These are phyloP conservation scores for Gopherus flavomarginatus DNA, from an alignment of 2,113 vertebrate species.

Conservation along the genomic window DNA sequence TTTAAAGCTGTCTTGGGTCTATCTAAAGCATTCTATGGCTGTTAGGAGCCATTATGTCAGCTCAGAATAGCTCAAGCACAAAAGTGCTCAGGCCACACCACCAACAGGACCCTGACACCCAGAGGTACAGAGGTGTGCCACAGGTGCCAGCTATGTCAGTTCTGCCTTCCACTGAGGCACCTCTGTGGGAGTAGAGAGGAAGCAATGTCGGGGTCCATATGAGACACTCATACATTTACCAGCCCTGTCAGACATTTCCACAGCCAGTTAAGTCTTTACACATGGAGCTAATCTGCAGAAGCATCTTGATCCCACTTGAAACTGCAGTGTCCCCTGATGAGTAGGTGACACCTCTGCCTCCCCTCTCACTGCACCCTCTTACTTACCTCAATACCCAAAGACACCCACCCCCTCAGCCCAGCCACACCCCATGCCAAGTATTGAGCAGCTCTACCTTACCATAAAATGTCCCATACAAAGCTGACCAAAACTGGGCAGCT, in stretches of 20 bases:
- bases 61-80: neutral
- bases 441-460: neutral
- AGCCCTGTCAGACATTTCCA: neutral
- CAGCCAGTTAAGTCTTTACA: neutral
- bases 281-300: neutral
- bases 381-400: neutral
- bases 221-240: neutral
- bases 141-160: neutral
- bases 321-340: neutral
- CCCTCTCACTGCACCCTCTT: neutral
- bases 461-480: neutral
- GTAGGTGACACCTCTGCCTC: neutral
- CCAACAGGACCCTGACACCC: neutral
- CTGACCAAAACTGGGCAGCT: neutral
- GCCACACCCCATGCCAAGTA: neutral
- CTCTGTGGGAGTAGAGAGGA: neutral
- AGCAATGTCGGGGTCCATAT: neutral
- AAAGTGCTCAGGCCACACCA: rapidly evolving
- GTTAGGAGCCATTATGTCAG: neutral
- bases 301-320: neutral
- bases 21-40: rapidly evolving
- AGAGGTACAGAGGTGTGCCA: neutral
- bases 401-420: rapidly evolving
- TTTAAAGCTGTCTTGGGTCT: neutral
- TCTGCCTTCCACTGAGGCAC: neutral